Evolutionary conservation across 2,888 invertebrate genomes (phyloP).

Genomic region (Eurytoma californica): DNA sequence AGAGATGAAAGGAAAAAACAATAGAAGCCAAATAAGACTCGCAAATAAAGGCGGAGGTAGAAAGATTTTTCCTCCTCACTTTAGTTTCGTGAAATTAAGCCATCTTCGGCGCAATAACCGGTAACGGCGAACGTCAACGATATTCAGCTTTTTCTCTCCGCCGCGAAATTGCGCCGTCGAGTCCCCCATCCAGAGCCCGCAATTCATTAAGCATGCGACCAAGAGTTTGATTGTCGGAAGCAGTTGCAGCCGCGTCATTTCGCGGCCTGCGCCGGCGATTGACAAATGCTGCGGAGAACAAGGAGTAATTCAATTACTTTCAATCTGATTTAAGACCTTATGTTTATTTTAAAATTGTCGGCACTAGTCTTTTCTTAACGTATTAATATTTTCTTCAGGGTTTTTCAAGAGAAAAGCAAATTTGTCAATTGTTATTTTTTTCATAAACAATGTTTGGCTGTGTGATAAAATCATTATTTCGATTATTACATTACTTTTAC

Average conservation of each 20-base stretch:
- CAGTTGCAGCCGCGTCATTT: neutral
- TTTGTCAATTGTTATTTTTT: no score
- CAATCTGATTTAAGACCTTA: no score
- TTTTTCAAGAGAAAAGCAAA: no score
- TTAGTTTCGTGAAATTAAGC: conserved; percentile 3
- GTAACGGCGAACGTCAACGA: conserved; percentile 28
- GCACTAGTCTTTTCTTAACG: no score
- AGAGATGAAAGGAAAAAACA: neutral
- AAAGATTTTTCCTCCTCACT: neutral
- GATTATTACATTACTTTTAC: no score
- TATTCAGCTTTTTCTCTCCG: conserved; percentile 3
- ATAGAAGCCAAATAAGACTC: conserved; percentile 8
- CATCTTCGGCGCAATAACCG: conserved; percentile 32
- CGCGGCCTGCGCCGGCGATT: no score
- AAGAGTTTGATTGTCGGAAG: conserved; percentile 30
- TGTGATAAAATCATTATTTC: no score
- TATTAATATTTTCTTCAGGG: no score
- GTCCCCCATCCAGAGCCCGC: neutral
- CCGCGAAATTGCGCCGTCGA: neutral
- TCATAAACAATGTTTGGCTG: no score
- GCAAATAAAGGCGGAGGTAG: neutral
- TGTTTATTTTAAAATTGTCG: no score
- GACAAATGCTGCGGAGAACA: no score
- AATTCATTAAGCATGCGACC: conserved; percentile 45
- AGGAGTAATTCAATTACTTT: no score